Evolutionary conservation across 2,797 vertebrate genomes (phyloP).

Genomic region (Mormyrus hasselquistii): DNA sequence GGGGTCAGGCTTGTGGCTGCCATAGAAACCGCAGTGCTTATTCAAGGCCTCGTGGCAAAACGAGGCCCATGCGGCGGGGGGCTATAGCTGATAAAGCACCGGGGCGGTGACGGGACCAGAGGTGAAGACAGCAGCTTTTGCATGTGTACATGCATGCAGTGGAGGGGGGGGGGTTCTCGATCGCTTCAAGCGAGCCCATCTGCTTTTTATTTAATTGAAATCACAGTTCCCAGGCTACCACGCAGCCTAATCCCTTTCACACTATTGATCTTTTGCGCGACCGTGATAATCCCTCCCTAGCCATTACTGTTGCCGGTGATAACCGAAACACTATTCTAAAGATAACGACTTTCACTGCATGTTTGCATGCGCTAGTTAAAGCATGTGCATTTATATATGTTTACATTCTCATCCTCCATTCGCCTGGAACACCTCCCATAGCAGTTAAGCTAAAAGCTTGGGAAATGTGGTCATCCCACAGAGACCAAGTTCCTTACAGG

Average conservation of each 20-base stretch:
- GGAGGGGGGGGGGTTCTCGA: neutral
- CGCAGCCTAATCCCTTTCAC: conserved; percentile 2
- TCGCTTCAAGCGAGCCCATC: conserved; percentile 29
- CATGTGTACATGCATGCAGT: neutral
- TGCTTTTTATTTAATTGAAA: conserved; percentile 34
- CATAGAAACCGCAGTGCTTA: conserved; percentile 21
- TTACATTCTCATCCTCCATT: neutral
- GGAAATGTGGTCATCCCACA: neutral
- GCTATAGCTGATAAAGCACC: conserved; percentile 10
- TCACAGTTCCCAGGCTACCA: neutral
- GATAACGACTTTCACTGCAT: neutral
- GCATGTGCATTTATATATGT: neutral
- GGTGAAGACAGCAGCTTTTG: conserved; percentile 19
- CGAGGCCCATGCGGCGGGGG: neutral
- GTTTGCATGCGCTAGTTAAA: neutral
- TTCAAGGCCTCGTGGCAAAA: neutral
- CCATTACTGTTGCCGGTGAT: conserved; percentile 26
- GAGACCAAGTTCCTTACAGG: neutral
- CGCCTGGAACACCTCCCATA: neutral
- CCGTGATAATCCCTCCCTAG: conserved; percentile 34
- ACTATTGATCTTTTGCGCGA: conserved; percentile 33
- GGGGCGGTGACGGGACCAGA: neutral
- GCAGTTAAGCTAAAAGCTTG: neutral
- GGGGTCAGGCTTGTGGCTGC: conserved; percentile 33
- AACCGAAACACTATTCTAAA: neutral